phyloP scores from a whole-genome alignment of 2,113 vertebrate species.

The Nipponia nippon region DNA sequence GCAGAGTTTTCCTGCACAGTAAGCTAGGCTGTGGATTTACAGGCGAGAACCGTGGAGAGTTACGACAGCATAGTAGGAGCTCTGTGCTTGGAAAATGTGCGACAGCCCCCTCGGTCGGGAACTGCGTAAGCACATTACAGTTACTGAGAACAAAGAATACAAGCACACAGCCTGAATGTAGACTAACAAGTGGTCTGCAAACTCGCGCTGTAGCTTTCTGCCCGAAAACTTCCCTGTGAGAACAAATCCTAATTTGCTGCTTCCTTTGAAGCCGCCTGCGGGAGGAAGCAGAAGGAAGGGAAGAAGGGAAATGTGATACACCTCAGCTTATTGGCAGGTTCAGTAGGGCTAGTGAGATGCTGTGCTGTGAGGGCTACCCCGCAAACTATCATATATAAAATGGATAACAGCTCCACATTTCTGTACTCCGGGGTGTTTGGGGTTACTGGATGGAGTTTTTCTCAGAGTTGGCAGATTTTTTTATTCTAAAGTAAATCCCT shows the following conservation, averaged over 20 bases:
- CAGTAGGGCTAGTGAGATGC: background rate
- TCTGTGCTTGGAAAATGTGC: fast-evolving
- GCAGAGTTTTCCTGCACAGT: background rate
- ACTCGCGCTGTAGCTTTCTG: background rate
- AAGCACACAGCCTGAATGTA: background rate
- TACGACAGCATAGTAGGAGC: background rate
- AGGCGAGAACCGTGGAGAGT: background rate
- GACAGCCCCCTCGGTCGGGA: background rate
- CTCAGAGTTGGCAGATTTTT: background rate
- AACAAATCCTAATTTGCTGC: background rate
- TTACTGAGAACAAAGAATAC: background rate
- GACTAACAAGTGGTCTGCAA: background rate
- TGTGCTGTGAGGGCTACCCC: background rate
- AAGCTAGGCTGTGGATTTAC: background rate
- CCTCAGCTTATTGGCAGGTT: background rate
- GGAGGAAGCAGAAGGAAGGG: background rate
- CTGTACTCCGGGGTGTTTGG: background rate
- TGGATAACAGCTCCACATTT: fast-evolving
- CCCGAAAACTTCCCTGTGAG: background rate
- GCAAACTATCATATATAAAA: fast-evolving
- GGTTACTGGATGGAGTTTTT: background rate
- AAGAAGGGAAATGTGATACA: background rate
- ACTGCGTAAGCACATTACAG: background rate
- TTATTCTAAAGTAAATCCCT: background rate
- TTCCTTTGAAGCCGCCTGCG: background rate